These are phyloP conservation scores for Bellardia bayeri DNA, from an alignment of 2,888 invertebrate species.

Conservation along the genomic window DNA sequence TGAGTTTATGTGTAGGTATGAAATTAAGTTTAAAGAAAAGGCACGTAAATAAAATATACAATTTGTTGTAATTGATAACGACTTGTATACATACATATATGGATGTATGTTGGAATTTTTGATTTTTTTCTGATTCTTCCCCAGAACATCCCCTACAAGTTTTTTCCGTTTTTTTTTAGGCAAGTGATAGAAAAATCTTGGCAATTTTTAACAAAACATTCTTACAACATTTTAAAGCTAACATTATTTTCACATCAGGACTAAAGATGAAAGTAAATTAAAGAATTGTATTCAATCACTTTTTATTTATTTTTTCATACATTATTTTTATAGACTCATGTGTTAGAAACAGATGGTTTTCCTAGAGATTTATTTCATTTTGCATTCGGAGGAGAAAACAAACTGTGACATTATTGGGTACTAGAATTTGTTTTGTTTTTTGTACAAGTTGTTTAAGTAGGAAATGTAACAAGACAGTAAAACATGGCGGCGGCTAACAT, in stretches of 20 bases:
- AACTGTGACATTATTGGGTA: background rate
- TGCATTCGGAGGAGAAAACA: background rate
- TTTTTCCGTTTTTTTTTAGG: background rate
- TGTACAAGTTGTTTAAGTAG: background rate
- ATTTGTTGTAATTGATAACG: conserved; percentile 8
- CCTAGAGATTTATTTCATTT: conserved; percentile 1
- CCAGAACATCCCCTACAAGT: background rate
- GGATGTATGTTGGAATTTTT: background rate
- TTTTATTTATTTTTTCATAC: background rate
- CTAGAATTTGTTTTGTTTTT: background rate
- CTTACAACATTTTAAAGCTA: background rate
- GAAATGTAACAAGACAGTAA: too few relatives aligned
- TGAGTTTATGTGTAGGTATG: background rate
- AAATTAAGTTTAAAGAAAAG: conserved; percentile 6
- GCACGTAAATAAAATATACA: conserved; percentile 19
- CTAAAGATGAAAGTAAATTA: conserved; percentile 29
- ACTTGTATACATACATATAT: background rate
- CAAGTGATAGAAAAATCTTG: background rate
- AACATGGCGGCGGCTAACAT: too few relatives aligned
- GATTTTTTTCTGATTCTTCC: background rate
- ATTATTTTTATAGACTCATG: background rate
- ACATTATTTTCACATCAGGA: conserved; percentile 12
- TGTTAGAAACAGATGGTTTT: conserved; percentile 43
- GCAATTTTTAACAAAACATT: background rate
- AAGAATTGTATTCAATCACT: background rate